These are phyloP conservation scores for Phoebastria nigripes DNA, from an alignment of 2,797 vertebrate genomes.

Conservation along the genomic window DNA sequence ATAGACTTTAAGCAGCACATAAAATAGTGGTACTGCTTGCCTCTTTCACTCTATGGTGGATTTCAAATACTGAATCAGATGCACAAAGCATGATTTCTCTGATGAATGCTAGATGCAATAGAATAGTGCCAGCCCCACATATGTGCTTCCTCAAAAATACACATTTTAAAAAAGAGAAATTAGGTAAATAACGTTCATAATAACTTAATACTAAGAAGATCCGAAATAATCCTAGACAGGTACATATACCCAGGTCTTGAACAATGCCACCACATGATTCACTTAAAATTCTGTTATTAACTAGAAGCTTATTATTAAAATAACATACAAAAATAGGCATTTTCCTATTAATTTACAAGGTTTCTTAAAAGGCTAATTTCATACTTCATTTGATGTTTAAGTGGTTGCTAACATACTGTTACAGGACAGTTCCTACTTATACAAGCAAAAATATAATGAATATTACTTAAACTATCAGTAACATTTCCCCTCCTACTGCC, in stretches of 20 bases:
- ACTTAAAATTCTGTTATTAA: neutral
- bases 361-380: neutral
- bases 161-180: neutral
- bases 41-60: neutral
- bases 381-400: neutral
- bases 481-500: neutral
- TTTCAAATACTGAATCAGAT: neutral
- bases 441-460: neutral
- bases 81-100: neutral
- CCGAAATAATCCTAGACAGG: neutral
- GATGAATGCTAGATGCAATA: neutral
- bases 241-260: neutral
- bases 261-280: neutral
- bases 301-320: neutral
- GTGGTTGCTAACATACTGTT: neutral
- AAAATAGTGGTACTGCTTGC: neutral
- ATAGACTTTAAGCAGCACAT: neutral
- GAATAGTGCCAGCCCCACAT: neutral
- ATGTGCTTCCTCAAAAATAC: neutral
- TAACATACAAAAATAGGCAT: neutral
- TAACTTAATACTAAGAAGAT: neutral
- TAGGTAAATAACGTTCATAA: neutral
- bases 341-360: neutral
- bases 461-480: neutral
- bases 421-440: neutral